These are phyloP conservation scores for Tragelaphus strepsiceros DNA, from an alignment of 2,113 vertebrate genomes.

Conservation along the genomic window DNA sequence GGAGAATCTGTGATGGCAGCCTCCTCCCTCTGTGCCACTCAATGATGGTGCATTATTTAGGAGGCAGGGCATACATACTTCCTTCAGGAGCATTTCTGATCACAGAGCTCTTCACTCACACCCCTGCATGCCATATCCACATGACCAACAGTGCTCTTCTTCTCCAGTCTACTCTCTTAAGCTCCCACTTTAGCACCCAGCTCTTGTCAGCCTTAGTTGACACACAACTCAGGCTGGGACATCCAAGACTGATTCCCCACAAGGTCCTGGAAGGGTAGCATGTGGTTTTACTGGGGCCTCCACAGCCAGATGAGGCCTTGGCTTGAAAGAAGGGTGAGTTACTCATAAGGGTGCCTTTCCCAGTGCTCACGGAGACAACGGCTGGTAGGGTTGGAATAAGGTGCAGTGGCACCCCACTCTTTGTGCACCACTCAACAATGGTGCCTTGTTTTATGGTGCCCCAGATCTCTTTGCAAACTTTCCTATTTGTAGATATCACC, in stretches of 20 bases:
- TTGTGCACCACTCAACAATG: neutral
- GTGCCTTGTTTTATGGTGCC: neutral
- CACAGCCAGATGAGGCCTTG: neutral
- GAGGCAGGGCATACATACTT: neutral
- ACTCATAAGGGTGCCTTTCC: neutral
- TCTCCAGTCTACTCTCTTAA: neutral
- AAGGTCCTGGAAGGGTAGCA: neutral
- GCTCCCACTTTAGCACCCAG: neutral
- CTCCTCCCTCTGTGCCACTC: neutral
- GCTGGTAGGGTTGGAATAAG: neutral
- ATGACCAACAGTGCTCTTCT: neutral
- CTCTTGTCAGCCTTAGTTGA: neutral
- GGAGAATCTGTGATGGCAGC: neutral
- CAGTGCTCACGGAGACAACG: neutral
- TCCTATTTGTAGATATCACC: neutral
- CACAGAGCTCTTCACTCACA: neutral
- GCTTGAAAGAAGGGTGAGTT: neutral
- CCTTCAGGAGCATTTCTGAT: neutral
- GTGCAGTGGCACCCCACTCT: neutral
- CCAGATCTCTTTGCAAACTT: neutral
- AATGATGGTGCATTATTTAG: neutral
- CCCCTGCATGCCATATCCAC: neutral
- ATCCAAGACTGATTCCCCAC: neutral
- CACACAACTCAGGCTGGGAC: neutral
- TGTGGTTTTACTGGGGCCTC: neutral